Evolutionary conservation across 2,113 vertebrate species (phyloP), one percentile per base, ranked within the genome.

Genomic region (Ctenomys sociabilis): DNA sequence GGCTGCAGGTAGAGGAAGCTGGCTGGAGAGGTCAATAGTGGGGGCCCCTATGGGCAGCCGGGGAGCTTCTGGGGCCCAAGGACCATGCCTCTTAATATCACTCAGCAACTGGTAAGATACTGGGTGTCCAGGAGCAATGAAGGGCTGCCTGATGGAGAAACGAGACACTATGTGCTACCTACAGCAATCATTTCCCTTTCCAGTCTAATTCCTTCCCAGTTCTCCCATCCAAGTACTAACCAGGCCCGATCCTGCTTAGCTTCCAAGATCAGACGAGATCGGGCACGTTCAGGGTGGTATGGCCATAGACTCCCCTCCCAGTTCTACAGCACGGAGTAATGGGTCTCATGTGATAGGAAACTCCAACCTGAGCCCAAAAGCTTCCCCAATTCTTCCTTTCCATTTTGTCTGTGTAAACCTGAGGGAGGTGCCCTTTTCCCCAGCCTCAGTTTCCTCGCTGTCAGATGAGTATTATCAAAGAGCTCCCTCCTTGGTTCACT

Each of bases 381-480:
- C 24, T 11, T 14, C 14, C 45, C 24, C 24, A 9, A 37, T 35
- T 40, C 82, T 19, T 2, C 59, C 64, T 83, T 72, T 57, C 61
- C 13, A 22, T 37, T 22, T 54, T 49, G 1, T 45, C 7, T 16
- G 9, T 24, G 32, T n/a, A 14, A 45, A 10, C 6, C 0, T 11
- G 2, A 32, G 35, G 85, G 37, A 37, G 45, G 8, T 4, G 0
- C 17, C n/a, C 17, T 24, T 72, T 30, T 35, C 73, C 54, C 43
- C 17, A 43, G 52, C 49, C 75, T 87, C n/a, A 9, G 70, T 52
- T 63, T 85, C 70, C 93, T 64, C 43, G 2, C 8, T 43, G 10
- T 49, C 43, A 93, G 66, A 43, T 59, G 21, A 45, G 28, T 32
- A 78, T 49, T 78, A 30, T 49, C 75, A 78, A 78, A 32, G 43